Evolutionary conservation across 92 coral and sea anemone species (phyloP), one percentile per base, ranked within the genome.

Genomic region (Phymanthus crucifer): DNA sequence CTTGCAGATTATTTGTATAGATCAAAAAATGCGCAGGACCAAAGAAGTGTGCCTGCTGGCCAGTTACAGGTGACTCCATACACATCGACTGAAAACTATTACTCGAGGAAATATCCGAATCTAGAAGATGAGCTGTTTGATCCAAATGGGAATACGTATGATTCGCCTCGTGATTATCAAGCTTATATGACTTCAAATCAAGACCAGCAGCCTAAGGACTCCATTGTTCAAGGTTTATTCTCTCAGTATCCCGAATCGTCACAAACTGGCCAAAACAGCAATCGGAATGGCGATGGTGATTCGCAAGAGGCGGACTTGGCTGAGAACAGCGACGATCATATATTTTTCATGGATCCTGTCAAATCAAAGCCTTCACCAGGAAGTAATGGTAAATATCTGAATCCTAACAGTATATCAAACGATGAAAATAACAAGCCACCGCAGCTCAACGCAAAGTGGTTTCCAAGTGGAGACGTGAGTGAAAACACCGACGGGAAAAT

Each of bases 241-340:
- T 61, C 33, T 2, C 26, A 61, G 13, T 13, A 61, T 24, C 19
- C 35, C 16, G 34, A 61, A 61, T 54, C 27, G 3, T 29, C 27
- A 21, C 34, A 13, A 27, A 61, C 68, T n/a, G 32, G 14, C 29
- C 27, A 27, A 29, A 3, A 64, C 3, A 16, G 21, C n/a, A 43
- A 17, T 47, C 66, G 29, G 13, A 47, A 48, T 46, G 8, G 9
- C n/a, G 81, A 36, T 2, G 46, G 26, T 7, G 81, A 32, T 36
- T 64, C 40, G 40, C 81, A 77, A 61, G 81, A 77, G 11, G 81
- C 37, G 0, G 72, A 77, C 35, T 40, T 77, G 34, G 38, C 72
- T n/a, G 81, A 64, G 31, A 77, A 77, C 21, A 77, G 61, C 40
- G 72, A 77, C 26, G 81, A 77, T 9, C 81, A 65, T 34, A 77